phyloP scores from a whole-genome alignment of 2,113 vertebrate species.

The Channa maculata region DNA sequence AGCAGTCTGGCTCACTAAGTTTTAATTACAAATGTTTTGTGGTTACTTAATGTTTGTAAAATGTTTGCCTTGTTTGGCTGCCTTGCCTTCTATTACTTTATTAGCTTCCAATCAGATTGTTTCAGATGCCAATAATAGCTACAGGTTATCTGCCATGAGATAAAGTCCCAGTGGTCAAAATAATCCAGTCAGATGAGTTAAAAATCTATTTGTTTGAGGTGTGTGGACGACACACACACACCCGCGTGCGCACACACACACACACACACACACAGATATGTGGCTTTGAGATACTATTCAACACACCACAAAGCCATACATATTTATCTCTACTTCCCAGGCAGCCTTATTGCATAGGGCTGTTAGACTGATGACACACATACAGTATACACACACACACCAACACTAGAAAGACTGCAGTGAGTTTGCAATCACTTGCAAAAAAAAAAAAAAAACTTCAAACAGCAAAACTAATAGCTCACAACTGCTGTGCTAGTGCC shows the following conservation, averaged over 20 bases:
- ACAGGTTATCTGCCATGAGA: conserved; percentile 44
- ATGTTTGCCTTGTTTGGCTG: conserved; percentile 31
- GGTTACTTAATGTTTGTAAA: conserved; percentile 10
- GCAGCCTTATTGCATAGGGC: conserved; percentile 63
- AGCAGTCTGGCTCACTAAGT: not conserved
- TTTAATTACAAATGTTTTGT: conserved; percentile 19
- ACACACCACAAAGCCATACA: conserved; percentile 20
- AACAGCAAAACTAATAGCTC: conserved; percentile 26
- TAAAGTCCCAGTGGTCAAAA: conserved; percentile 50
- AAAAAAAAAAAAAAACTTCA: conserved; percentile 17
- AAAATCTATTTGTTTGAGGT: conserved; percentile 36
- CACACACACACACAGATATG: conserved; percentile 29
- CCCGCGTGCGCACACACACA: not conserved
- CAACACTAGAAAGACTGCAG: no score
- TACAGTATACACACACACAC: conserved; percentile 11
- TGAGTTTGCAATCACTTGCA: conserved; percentile 35
- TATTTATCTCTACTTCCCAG: conserved; percentile 74
- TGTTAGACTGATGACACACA: conserved; percentile 34
- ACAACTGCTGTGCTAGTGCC: conserved; percentile 11
- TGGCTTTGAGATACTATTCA: conserved; percentile 52
- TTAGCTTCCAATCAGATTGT: conserved; percentile 48
- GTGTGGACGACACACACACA: not conserved
- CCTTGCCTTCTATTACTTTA: conserved; percentile 45
- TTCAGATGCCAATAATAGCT: conserved; percentile 44
- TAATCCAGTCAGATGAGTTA: conserved; percentile 26